These are phyloP conservation scores for Arnoldichthys spilopterus DNA, from an alignment of 2,797 vertebrate species.

Conservation along the genomic window DNA sequence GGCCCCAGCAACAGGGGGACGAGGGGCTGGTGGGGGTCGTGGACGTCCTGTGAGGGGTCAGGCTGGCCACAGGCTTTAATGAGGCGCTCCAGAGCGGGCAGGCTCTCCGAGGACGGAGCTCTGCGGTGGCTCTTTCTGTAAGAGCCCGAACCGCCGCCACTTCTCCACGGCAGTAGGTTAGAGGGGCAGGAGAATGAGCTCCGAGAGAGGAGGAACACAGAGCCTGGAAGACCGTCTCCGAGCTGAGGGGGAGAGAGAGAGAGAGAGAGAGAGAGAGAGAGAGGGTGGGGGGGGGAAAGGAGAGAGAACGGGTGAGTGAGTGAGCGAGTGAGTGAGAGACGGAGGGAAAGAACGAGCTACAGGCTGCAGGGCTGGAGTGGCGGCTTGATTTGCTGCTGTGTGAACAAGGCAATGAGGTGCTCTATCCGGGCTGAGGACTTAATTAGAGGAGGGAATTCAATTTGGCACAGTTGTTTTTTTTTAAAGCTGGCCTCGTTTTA, in stretches of 20 bases:
- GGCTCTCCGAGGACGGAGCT: slow-evolving; percentile 79
- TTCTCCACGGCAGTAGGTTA: slow-evolving; percentile 88
- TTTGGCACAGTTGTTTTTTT: slow-evolving; percentile 47
- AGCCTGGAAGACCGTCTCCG: slow-evolving; percentile 65
- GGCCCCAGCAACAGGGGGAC: slow-evolving; percentile 86
- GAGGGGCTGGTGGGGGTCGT: slow-evolving; percentile 62
- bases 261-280: neutral
- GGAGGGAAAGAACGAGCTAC: slow-evolving; percentile 20
- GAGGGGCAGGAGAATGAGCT: slow-evolving; percentile 80
- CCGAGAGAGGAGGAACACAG: slow-evolving; percentile 82
- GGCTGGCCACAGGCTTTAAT: slow-evolving; percentile 69
- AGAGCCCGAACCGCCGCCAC: slow-evolving; percentile 71
- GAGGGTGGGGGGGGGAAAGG: neutral
- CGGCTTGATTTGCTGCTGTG: slow-evolving; percentile 1
- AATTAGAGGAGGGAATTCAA: slow-evolving; percentile 47
- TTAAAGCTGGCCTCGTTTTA: slow-evolving; percentile 48
- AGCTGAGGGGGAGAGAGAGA: slow-evolving; percentile 62
- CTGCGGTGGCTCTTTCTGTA: slow-evolving; percentile 80
- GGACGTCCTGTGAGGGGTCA: slow-evolving; percentile 55
- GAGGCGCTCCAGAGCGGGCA: slow-evolving; percentile 80
- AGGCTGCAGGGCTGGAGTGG: slow-evolving; percentile 13
- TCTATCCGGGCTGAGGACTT: slow-evolving; percentile 34
- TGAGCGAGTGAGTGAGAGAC: neutral
- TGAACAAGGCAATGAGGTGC: slow-evolving; percentile 41
- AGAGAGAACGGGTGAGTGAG: slow-evolving; percentile 26